Conservation (phyloP, 2,113 vertebrate genomes). For the Dromaius novaehollandiae region DNA sequence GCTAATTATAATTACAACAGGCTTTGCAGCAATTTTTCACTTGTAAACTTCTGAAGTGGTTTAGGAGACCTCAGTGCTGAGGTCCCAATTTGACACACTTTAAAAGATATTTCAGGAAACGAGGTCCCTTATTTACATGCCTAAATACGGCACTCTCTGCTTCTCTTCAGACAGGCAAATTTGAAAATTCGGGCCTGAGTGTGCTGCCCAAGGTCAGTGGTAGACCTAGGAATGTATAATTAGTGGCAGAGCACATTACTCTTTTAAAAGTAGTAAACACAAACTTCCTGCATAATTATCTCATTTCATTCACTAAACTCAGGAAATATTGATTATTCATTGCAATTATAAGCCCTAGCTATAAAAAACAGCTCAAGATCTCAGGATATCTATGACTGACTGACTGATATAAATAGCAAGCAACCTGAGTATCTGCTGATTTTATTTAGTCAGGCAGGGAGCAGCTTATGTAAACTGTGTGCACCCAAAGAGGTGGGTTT, state of each 20-base stretch:
- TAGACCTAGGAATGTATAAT: background rate
- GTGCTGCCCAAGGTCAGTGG: background rate
- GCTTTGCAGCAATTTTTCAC: background rate
- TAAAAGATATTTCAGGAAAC: background rate
- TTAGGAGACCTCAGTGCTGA: background rate
- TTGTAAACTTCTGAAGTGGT: background rate
- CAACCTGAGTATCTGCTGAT: background rate
- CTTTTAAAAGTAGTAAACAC: background rate
- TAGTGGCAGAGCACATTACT: background rate
- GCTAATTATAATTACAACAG: background rate
- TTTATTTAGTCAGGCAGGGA: background rate
- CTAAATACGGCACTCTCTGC: background rate
- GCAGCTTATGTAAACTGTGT: background rate
- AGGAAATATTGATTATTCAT: conserved; percentile 6
- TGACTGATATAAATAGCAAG: background rate
- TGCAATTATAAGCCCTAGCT: background rate
- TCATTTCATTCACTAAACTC: background rate
- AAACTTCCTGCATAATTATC: background rate
- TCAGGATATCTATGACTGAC: background rate
- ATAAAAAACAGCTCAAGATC: background rate
- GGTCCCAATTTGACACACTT: background rate
- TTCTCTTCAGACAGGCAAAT: background rate
- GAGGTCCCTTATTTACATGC: background rate
- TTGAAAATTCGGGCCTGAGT: background rate
- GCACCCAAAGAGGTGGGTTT: background rate